Evolutionary conservation across 2,113 vertebrate species (phyloP).

Genomic region (Paracanthobrama guichenoti): DNA sequence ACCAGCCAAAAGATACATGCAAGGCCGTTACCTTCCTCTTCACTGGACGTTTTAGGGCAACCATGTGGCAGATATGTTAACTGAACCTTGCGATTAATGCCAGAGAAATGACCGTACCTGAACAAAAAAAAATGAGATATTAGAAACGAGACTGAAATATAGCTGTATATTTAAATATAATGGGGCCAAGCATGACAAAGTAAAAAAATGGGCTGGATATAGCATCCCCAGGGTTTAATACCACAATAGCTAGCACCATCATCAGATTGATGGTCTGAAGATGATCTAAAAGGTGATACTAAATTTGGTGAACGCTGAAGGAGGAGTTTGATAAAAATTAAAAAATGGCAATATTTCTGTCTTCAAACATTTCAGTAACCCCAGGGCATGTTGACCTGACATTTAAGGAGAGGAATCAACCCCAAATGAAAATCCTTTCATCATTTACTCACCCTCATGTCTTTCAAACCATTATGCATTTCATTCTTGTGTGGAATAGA

Average conservation of each 20-base stretch:
- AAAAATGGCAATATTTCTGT: not conserved
- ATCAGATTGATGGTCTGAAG: not conserved
- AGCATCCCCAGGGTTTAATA: not conserved
- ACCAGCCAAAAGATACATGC: not conserved
- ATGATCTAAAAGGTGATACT: not conserved
- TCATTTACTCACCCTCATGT: not conserved
- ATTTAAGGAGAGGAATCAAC: not conserved
- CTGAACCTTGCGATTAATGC: conserved; percentile 93
- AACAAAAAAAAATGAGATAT: conserved; percentile 24
- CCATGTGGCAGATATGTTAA: conserved; percentile 90
- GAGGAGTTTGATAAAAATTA: not conserved
- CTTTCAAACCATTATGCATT: not conserved
- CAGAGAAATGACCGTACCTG: conserved; percentile 92
- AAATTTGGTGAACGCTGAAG: not conserved
- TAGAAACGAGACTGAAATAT: too few species aligned
- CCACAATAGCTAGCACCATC: not conserved
- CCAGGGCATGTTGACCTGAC: too few species aligned
- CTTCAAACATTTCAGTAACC: too few species aligned
- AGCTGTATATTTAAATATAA: not conserved
- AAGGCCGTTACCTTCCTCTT: conserved; percentile 82
- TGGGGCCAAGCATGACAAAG: not conserved
- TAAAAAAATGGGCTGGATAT: not conserved
- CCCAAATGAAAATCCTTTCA: not conserved
- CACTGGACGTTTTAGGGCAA: conserved; percentile 89
- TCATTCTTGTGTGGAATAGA: not conserved